Evolutionary conservation across 2,888 invertebrate species (phyloP), one percentile per base, ranked within the genome.

Genomic region (Agonopterix arenella): DNA sequence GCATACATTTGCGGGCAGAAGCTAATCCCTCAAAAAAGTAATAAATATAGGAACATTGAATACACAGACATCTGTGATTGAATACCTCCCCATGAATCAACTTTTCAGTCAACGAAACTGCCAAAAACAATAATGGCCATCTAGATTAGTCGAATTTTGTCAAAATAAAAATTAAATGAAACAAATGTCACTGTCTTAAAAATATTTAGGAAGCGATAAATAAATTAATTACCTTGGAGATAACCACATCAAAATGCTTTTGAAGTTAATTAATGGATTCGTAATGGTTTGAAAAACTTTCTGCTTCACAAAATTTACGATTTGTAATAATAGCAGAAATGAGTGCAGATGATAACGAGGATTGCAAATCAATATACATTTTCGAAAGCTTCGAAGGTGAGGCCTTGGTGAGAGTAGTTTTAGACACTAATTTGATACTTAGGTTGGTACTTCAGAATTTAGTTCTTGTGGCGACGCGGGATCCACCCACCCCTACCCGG

Each of bases 311-410:
- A 53, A 49, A 46, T 45, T 51, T 36, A 49, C 43, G 37, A 52
- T 55, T 11, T 46, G 16, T 43, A 59, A 59, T 58, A 60, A 56
- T 28, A 51, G 61, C 58, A 60, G 63, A 59, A 45, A 40, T 54
- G 37, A 48, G 57, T 45, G 28, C 28, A 28, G 28, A 28, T 28
- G n/a, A 55, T 51, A 61, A 64, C 36, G 64, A 63, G 46, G 65
- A 61, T 56, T 49, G 54, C 52, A 63, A 64, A 59, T 64, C 64
- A 11, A 53, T 74, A 7, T 62, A 71, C 50, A 60, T 70, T 55
- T 69, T 68, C 64, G 71, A 76, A 65, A 61, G 64, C 42, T 51
- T 51, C 43, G 50, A 53, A 51, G 53, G 53, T 53, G 47, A 13
- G 40, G n/a, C n/a, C n/a, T n/a, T n/a, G n/a, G n/a, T n/a, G n/a